A percentile compares a stretch with the other conserved stretches of the same genome.
Evolutionary conservation across 2,888 invertebrate genomes (phyloP).

Genomic region (Ophonus ardosiacus): DNA sequence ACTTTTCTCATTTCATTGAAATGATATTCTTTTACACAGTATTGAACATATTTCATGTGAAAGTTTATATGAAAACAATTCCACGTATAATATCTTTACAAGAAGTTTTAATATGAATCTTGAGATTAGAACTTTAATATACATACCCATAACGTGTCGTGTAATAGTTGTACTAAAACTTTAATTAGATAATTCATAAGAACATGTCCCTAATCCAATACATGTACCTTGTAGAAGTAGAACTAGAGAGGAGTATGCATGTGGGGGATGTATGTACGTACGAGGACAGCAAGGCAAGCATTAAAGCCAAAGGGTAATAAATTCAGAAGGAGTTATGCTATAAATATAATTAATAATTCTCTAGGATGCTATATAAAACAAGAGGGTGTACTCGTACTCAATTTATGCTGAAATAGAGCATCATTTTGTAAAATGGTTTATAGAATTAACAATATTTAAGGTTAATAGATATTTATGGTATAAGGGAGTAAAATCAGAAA

Average conservation of each 20-base stretch:
- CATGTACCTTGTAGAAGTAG: neutral
- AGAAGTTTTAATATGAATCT: neutral
- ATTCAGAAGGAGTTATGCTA: neutral
- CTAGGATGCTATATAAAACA: neutral
- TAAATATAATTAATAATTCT: constrained; percentile 14
- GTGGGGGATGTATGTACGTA: neutral
- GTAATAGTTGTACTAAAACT: neutral
- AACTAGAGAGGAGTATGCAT: neutral
- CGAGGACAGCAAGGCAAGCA: neutral
- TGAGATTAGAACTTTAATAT: neutral
- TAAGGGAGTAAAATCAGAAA: neutral
- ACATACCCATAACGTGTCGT: too few relatives aligned
- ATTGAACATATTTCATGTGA: neutral
- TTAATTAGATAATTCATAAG: neutral
- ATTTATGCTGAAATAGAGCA: neutral
- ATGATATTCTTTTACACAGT: too few relatives aligned
- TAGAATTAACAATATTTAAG: neutral
- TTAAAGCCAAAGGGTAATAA: neutral
- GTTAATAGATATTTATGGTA: neutral
- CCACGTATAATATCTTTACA: neutral
- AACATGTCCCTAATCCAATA: neutral
- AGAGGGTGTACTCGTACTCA: neutral
- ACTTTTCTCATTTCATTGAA: neutral
- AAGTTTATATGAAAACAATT: neutral
- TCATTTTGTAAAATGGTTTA: neutral